These are phyloP conservation scores for Brienomyrus longianalis DNA, from an alignment of 2,113 vertebrate species.

Conservation along the genomic window DNA sequence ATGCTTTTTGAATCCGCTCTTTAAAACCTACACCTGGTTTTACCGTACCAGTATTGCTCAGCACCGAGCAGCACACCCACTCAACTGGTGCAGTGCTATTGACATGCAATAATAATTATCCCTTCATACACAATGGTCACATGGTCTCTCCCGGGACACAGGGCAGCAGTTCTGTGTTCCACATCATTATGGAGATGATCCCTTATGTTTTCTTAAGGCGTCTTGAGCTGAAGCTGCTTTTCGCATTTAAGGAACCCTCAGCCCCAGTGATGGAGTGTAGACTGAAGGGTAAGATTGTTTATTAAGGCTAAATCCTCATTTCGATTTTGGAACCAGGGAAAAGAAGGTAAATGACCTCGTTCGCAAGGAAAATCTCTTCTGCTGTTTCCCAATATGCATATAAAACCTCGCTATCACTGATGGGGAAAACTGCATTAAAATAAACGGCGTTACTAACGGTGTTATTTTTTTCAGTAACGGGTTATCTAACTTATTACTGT, in stretches of 20 bases:
- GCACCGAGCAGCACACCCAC: not conserved
- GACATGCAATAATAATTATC: not conserved
- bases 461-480: too few species aligned
- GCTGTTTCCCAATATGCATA: not conserved
- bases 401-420: not conserved
- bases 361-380: not conserved
- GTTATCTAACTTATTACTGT: too few species aligned
- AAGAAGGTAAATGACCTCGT: not conserved
- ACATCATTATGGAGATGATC: slow-evolving; percentile 11
- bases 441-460: too few species aligned
- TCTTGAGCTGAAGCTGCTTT: not conserved
- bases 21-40: not conserved
- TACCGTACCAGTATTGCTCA: too few species aligned
- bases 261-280: not conserved
- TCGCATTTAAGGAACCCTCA: not conserved
- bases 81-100: not conserved
- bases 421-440: too few species aligned
- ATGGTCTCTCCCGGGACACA: not conserved
- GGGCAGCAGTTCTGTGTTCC: not conserved
- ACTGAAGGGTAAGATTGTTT: not conserved
- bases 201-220: not conserved
- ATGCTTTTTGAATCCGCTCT: not conserved
- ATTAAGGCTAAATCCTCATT: not conserved
- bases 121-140: not conserved
- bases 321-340: not conserved